Base-by-base conservation (phyloP, 2,888 invertebrate genomes). In the Chirona hameri region DNA sequence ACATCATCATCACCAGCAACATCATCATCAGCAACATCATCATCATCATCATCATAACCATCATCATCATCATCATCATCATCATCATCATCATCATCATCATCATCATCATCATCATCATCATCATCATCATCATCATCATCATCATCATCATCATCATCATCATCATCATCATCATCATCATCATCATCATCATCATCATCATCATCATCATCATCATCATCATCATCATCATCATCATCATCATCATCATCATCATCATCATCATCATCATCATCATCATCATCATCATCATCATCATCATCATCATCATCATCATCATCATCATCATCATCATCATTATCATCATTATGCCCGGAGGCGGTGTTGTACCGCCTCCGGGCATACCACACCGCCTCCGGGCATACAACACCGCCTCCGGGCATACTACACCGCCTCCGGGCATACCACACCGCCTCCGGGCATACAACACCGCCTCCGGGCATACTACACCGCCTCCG, bases 1-100 rank as follows among this genome's bases (percentile, higher is more conserved):
- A n/a, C n/a, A n/a, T n/a, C n/a, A n/a, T n/a, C n/a, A n/a, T n/a
- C n/a, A n/a, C n/a, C n/a, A n/a, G n/a, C n/a, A n/a, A n/a, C n/a
- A n/a, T n/a, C n/a, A n/a, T n/a, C n/a, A n/a, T n/a, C n/a, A n/a
- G n/a, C n/a, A n/a, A n/a, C n/a, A n/a, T n/a, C n/a, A n/a, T n/a
- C n/a, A n/a, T n/a, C n/a, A n/a, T n/a, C n/a, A n/a, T n/a, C n/a
- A n/a, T n/a, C n/a, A n/a, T n/a, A n/a, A n/a, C n/a, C n/a, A n/a
- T n/a, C n/a, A n/a, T n/a, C n/a, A n/a, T n/a, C n/a, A n/a, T n/a
- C n/a, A n/a, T n/a, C n/a, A n/a, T n/a, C n/a, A n/a, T n/a, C n/a
- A n/a, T 65, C n/a, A 65, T 65, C n/a, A 65, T 65, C n/a, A n/a
- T 65, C n/a, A 65, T 65, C n/a, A 65, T 65, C n/a, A 65, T 65